Evolutionary conservation across 2,888 invertebrate genomes (phyloP).

Genomic region (Troides oblongomaculatus): DNA sequence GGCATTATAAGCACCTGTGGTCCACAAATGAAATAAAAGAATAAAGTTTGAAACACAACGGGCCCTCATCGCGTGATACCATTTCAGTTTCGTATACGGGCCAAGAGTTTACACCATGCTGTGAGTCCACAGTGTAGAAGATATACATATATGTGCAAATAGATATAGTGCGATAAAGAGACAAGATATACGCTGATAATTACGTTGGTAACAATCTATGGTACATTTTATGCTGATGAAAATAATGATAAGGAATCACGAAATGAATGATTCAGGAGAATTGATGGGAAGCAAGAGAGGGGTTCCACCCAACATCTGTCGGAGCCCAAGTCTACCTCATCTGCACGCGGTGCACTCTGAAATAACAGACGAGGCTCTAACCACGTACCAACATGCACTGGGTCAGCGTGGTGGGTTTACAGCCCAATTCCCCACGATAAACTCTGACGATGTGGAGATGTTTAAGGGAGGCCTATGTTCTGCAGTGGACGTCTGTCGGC

Average conservation of each 20-base stretch:
- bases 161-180: background rate
- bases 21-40: conserved; percentile 34
- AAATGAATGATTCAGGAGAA: background rate
- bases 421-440: no score
- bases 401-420: no score
- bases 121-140: conserved; percentile 21
- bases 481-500: no score
- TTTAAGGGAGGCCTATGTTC: no score
- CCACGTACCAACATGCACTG: no score
- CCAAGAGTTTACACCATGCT: conserved; percentile 24
- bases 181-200: conserved; percentile 7
- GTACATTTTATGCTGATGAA: background rate
- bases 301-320: no score
- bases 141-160: conserved; percentile 15
- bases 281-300: background rate
- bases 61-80: conserved; percentile 1
- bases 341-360: no score
- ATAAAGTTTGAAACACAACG: conserved; percentile 31
- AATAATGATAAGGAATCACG: background rate
- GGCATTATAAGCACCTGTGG: conserved; percentile 93
- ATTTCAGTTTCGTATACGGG: background rate
- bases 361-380: no score
- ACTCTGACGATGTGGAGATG: no score
- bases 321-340: no score
- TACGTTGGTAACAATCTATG: background rate